Conservation (phyloP, 2,113 vertebrate genomes). For the Oophaga pumilio region DNA sequence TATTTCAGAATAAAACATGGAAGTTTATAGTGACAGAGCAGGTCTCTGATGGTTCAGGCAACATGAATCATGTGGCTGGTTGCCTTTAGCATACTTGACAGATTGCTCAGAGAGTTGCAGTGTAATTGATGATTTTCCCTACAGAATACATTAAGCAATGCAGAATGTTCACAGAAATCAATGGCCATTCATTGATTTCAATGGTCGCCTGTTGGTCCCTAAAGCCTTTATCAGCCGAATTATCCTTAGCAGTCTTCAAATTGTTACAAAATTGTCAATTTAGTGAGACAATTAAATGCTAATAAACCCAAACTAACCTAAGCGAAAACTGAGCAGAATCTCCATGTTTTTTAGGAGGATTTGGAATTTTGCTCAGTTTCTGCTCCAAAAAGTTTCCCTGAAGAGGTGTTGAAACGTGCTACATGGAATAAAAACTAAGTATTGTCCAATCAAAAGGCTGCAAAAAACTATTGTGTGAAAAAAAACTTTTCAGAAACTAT, state of each 20-base stretch:
- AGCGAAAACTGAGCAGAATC: too few species aligned
- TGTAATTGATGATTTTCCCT: not conserved
- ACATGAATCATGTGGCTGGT: too few species aligned
- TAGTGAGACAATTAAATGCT: not conserved
- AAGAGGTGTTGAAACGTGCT: too few species aligned
- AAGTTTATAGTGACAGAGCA: too few species aligned
- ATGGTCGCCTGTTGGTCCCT: not conserved
- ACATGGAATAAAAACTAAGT: too few species aligned
- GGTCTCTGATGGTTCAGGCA: too few species aligned
- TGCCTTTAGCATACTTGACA: not conserved
- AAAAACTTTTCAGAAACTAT: too few species aligned
- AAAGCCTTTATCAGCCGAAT: not conserved
- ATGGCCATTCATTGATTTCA: not conserved
- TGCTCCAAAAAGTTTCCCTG: too few species aligned
- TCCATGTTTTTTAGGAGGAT: not conserved
- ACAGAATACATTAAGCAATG: not conserved
- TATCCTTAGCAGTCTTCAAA: not conserved
- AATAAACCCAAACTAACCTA: not conserved
- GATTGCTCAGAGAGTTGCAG: not conserved
- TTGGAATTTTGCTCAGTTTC: too few species aligned
- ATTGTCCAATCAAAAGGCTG: too few species aligned
- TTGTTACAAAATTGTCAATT: not conserved
- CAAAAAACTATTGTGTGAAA: too few species aligned
- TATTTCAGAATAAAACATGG: too few species aligned
- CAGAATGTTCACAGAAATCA: not conserved